phyloP scores from a whole-genome alignment of 2,797 vertebrate genomes.

The Gobionotothen gibberifrons region DNA sequence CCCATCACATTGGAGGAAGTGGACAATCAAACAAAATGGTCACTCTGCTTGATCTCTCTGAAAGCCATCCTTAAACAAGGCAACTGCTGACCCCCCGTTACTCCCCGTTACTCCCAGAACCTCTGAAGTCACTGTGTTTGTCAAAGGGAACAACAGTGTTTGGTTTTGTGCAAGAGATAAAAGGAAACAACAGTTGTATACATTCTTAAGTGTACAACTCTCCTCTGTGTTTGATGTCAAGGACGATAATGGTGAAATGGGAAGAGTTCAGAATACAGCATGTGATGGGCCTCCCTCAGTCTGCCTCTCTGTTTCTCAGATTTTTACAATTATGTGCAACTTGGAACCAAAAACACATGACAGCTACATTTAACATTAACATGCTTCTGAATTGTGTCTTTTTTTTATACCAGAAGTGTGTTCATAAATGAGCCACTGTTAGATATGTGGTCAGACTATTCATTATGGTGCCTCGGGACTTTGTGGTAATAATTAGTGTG shows the following conservation, averaged over 20 bases:
- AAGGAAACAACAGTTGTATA: slow-evolving; percentile 85
- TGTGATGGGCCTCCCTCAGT: slow-evolving; percentile 19
- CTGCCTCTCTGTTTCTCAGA: slow-evolving; percentile 26
- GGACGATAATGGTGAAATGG: slow-evolving; percentile 33
- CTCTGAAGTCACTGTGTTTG: slow-evolving; percentile 77
- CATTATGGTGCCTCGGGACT: slow-evolving; percentile 40
- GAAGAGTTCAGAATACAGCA: slow-evolving; percentile 36
- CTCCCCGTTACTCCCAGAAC: slow-evolving; percentile 68
- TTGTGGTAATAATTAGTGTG: slow-evolving; percentile 47
- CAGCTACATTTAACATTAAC: slow-evolving; percentile 41
- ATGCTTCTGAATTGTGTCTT: slow-evolving; percentile 45
- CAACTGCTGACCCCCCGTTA: slow-evolving; percentile 62
- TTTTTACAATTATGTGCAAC: slow-evolving; percentile 4
- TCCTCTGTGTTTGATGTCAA: slow-evolving; percentile 51
- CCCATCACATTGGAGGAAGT: slow-evolving; percentile 80
- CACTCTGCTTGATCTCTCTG: slow-evolving; percentile 80
- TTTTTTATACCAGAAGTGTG: slow-evolving; percentile 51
- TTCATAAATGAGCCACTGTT: slow-evolving; percentile 61
- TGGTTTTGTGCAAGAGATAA: slow-evolving; percentile 68
- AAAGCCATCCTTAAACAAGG: slow-evolving; percentile 79
- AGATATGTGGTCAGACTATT: slow-evolving; percentile 44
- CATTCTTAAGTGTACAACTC: slow-evolving; percentile 76
- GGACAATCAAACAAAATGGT: slow-evolving; percentile 84
- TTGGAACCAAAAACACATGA: slow-evolving; percentile 46
- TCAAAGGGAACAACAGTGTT: slow-evolving; percentile 59